phyloP scores from a whole-genome alignment of 2,113 vertebrate species.

The Thinocorus orbignyianus region DNA sequence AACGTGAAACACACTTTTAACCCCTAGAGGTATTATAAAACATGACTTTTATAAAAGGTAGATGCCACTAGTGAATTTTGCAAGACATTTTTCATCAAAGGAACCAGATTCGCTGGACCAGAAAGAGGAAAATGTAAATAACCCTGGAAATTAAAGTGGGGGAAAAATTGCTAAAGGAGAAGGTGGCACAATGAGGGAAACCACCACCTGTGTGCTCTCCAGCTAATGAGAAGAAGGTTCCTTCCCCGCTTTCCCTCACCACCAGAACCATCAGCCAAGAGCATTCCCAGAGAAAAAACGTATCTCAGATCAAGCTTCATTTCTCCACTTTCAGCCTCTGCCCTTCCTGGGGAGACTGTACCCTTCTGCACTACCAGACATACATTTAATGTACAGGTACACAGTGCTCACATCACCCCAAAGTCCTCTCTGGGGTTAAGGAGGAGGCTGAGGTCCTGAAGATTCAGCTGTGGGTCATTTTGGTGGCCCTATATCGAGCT shows the following conservation, averaged over 20 bases:
- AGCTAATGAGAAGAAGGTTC: neutral
- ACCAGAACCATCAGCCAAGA: neutral
- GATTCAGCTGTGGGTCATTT: neutral
- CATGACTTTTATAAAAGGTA: neutral
- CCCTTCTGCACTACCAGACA: accelerated
- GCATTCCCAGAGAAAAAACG: neutral
- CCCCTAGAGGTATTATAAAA: neutral
- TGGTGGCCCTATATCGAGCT: neutral
- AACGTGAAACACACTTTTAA: neutral
- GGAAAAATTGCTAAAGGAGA: neutral
- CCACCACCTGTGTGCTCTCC: too few species aligned
- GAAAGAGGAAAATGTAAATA: neutral
- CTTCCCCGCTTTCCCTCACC: neutral
- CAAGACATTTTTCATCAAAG: neutral
- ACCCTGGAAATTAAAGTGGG: neutral
- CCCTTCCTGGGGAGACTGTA: neutral
- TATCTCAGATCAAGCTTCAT: neutral
- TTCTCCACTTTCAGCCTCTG: neutral
- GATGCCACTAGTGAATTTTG: neutral
- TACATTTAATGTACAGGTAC: accelerated
- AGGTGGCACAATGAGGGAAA: neutral
- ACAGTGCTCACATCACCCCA: neutral
- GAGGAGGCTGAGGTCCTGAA: neutral
- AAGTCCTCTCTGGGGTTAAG: neutral
- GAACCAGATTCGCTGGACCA: neutral